Base-by-base conservation (phyloP, 2,888 invertebrate genomes). In the Alitta virens region DNA sequence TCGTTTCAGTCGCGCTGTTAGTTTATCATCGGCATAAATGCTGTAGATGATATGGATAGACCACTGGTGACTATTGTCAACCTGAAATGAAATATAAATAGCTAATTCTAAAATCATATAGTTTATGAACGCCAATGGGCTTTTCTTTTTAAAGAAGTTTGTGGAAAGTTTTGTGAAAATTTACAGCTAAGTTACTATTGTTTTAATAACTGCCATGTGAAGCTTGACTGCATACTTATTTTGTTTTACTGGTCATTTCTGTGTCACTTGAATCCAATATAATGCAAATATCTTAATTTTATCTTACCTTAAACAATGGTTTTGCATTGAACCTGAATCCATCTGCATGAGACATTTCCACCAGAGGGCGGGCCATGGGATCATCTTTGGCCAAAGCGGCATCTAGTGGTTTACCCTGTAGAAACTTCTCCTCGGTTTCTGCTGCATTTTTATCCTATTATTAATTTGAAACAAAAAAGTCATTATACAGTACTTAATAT, bases 311-410 rank as follows among this genome's bases (percentile, higher is more conserved):
- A 68, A 81, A 82, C 16, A 82, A 68, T 12, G 81, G 80, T 12
- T 74, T 68, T 21, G 79, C 74, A 67, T 78, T 75, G 56, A 81
- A 71, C 2, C 74, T 72, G 66, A 82, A 82, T 0, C 81, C 81
- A 67, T 82, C 81, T 16, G 75, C 68, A 7, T 77, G 77, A 0
- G 80, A 66, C 50, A 75, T 75, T 12, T 62, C 67, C 2, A 73
- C 65, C 21, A 80, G 68, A 2, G 51, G 40, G 1, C 63, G 54
- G 0, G 76, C 78, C 26, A 64, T 66, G 2, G 70, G 67, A 51
- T 81, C 80, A 42, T 80, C 75, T 1, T 51, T 62, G 1, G 78
- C 78, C 42, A 80, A 61, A n/a, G 64, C 60, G n/a, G 81, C 80
- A 54, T 77, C 73, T 63, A 81, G 78, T 7, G 76, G 73, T 16